phyloP scores from a whole-genome alignment of 2,797 vertebrate genomes.

The Echiichthys vipera region DNA sequence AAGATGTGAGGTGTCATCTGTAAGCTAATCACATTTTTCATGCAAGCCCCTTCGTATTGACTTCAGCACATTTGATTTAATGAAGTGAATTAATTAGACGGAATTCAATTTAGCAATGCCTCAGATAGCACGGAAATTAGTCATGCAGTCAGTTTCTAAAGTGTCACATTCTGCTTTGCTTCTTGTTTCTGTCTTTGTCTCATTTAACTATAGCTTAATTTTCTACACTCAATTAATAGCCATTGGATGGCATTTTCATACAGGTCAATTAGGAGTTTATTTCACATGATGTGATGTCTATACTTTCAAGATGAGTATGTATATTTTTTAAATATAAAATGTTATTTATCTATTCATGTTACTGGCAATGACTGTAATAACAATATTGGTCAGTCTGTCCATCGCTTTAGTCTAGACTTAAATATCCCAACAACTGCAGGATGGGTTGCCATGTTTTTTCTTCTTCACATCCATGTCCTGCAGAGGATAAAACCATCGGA shows the following conservation, averaged over 20 bases:
- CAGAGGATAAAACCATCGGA: not conserved
- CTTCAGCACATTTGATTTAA: slow-evolving; percentile 70
- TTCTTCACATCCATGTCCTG: not conserved
- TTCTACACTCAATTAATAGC: slow-evolving; percentile 3
- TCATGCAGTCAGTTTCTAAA: slow-evolving; percentile 38
- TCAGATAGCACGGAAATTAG: slow-evolving; percentile 47
- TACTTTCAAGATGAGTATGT: not conserved
- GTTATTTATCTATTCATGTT: no score
- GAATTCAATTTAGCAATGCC: slow-evolving; percentile 58
- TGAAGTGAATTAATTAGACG: slow-evolving; percentile 72
- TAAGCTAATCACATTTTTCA: slow-evolving; percentile 65
- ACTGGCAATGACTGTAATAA: not conserved
- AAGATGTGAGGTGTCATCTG: slow-evolving; percentile 56
- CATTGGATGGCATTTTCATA: slow-evolving; percentile 2
- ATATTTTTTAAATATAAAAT: not conserved
- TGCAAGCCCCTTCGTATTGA: slow-evolving; percentile 58
- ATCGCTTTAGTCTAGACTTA: not conserved
- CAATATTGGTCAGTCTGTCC: not conserved
- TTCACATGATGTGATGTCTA: not conserved
- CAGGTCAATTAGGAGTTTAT: slow-evolving; percentile 9
- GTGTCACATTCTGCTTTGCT: slow-evolving; percentile 38
- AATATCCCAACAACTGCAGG: not conserved
- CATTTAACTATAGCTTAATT: slow-evolving; percentile 7
- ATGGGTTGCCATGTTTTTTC: not conserved
- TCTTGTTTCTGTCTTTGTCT: slow-evolving; percentile 36